Conservation (phyloP, 2,113 vertebrate genomes). For the Noctilio leporinus region DNA sequence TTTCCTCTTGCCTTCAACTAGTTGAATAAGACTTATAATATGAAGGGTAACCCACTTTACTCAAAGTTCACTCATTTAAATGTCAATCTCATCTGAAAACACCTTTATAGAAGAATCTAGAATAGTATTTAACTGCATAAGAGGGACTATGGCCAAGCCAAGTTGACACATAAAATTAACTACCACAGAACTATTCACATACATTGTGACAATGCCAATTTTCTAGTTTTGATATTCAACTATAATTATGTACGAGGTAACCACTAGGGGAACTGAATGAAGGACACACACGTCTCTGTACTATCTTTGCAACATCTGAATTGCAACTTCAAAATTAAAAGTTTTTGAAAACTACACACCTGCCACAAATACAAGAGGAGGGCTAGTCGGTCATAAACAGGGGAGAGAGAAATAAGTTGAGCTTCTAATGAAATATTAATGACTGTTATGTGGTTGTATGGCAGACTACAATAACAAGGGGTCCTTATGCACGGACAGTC, state of each 20-base stretch:
- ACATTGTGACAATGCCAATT: not conserved
- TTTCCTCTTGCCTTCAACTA: not conserved
- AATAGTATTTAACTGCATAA: not conserved
- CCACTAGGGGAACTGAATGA: not conserved
- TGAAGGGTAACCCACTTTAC: not conserved
- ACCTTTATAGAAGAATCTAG: no score
- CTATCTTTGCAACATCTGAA: not conserved
- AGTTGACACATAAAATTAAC: not conserved
- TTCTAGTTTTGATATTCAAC: not conserved
- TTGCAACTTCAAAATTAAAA: not conserved
- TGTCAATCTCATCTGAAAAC: no score
- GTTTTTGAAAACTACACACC: not conserved
- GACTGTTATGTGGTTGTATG: no score
- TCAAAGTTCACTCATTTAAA: not conserved
- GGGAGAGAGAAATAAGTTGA: not conserved
- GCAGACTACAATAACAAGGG: not conserved
- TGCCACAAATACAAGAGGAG: not conserved
- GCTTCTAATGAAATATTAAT: not conserved
- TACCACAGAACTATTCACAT: not conserved
- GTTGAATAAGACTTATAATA: not conserved
- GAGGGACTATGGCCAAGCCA: not conserved
- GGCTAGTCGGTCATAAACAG: accelerated
- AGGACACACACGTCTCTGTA: not conserved
- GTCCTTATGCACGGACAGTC: not conserved
- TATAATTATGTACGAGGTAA: not conserved